These are phyloP conservation scores for Stenoptilia bipunctidactyla DNA, from an alignment of 2,888 invertebrate species.

Conservation along the genomic window DNA sequence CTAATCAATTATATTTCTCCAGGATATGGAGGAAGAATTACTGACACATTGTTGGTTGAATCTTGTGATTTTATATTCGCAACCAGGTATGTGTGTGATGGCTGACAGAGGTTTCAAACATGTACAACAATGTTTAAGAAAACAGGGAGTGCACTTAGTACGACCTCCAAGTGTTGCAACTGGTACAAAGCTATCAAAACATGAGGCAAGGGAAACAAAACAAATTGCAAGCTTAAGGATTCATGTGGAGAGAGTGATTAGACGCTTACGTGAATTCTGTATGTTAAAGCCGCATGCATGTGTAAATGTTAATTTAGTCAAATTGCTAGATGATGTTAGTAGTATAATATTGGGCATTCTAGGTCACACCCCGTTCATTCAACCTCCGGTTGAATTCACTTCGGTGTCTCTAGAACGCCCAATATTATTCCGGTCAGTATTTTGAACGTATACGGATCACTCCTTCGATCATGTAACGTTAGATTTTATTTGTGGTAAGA, in stretches of 20 bases:
- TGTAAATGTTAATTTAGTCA: constrained; percentile 4
- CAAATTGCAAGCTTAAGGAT: constrained; percentile 7
- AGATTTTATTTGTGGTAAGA: too few relatives aligned
- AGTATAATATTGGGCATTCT: too few relatives aligned
- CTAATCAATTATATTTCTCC: constrained; percentile 17
- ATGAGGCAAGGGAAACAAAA: constrained; percentile 6
- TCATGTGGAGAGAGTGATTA: constrained; percentile 9
- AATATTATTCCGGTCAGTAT: too few relatives aligned
- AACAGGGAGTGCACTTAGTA: constrained; percentile 6
- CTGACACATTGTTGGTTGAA: constrained; percentile 15
- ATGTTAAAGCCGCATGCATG: constrained; percentile 10
- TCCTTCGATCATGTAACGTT: too few relatives aligned
- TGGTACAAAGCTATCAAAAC: constrained; percentile 7
- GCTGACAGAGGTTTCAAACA: constrained; percentile 19
- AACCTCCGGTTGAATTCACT: too few relatives aligned
- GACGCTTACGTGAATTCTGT: constrained; percentile 8
- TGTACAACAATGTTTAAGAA: constrained; percentile 7
- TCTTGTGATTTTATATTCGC: constrained; percentile 15
- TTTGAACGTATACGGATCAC: too few relatives aligned
- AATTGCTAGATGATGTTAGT: constrained; percentile 4
- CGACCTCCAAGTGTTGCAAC: constrained; percentile 10
- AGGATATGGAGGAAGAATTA: constrained; percentile 16
- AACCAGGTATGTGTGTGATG: constrained; percentile 12
- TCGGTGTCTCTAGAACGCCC: too few relatives aligned
- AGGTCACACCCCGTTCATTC: too few relatives aligned